Conservation (phyloP, 2,888 invertebrate genomes). For the Colostygia pectinataria region DNA sequence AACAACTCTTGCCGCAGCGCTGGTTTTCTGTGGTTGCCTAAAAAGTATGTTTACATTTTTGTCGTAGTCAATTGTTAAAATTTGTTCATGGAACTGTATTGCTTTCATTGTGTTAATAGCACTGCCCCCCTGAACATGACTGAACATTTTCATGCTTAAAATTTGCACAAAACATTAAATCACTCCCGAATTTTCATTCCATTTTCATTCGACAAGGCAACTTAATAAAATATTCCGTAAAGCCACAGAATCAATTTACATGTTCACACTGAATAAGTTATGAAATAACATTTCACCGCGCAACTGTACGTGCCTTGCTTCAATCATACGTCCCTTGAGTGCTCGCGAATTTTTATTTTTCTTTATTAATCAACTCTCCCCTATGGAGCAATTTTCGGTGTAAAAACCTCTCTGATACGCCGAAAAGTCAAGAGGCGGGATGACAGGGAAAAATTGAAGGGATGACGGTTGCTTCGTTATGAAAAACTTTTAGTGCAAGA, state of each 20-base stretch:
- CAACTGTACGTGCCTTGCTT: conserved; percentile 53
- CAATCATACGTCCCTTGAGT: conserved; percentile 54
- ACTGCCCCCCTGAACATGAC: too few species aligned
- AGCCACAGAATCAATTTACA: conserved; percentile 40
- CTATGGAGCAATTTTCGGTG: conserved; percentile 60
- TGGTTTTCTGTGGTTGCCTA: too few species aligned
- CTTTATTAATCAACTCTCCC: conserved; percentile 74
- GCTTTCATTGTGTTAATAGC: too few species aligned
- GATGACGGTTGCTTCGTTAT: conserved; percentile 40
- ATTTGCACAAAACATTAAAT: too few species aligned
- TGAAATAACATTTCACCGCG: conserved; percentile 42
- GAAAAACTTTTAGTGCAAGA: conserved; percentile 21
- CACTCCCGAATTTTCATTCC: conserved; percentile 2
- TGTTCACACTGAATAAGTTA: conserved; percentile 42
- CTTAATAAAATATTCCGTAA: conserved; percentile 30
- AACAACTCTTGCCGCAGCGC: too few species aligned
- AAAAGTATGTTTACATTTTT: too few species aligned
- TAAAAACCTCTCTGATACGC: conserved; percentile 61
- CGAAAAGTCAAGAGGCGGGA: conserved; percentile 62
- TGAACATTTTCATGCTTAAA: too few species aligned
- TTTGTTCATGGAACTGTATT: too few species aligned
- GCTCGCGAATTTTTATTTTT: conserved; percentile 60
- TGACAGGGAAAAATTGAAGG: conserved; percentile 68
- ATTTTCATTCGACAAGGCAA: conserved; percentile 27
- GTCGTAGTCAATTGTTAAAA: too few species aligned